phyloP scores from a whole-genome alignment of 2,113 vertebrate species.

The Gymnarchus niloticus region DNA sequence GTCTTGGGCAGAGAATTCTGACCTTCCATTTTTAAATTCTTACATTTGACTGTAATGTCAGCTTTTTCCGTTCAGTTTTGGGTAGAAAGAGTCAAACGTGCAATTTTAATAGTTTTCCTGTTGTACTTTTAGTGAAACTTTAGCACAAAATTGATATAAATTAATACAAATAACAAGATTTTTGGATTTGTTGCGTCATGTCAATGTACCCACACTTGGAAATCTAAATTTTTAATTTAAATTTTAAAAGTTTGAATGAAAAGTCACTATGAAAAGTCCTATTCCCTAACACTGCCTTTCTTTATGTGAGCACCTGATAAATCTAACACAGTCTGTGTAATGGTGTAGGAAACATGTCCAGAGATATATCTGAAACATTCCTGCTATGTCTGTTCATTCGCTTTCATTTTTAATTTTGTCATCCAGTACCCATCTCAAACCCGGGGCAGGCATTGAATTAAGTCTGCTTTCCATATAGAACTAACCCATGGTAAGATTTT shows the following conservation, averaged over 20 bases:
- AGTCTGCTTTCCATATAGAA: neutral
- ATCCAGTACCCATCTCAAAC: neutral
- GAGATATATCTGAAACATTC: neutral
- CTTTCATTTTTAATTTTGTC: neutral
- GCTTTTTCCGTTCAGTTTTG: neutral
- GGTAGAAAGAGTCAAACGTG: neutral
- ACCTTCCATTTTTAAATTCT: neutral
- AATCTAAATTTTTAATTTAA: neutral
- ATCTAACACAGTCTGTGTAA: neutral
- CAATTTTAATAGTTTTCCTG: neutral
- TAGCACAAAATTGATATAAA: neutral
- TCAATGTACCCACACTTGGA: neutral
- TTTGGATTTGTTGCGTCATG: neutral
- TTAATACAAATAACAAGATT: neutral
- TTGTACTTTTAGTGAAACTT: neutral
- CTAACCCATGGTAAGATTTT: neutral
- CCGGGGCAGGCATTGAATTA: neutral
- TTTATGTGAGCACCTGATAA: slow-evolving; percentile 4
- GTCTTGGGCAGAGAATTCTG: neutral
- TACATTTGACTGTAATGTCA: neutral
- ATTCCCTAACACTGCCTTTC: neutral
- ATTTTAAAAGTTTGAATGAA: too few relatives aligned
- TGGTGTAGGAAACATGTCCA: neutral
- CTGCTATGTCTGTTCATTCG: neutral
- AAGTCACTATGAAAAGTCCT: too few relatives aligned